Evolutionary conservation across 2,888 invertebrate species (phyloP).

Genomic region (Thalpophila matura): DNA sequence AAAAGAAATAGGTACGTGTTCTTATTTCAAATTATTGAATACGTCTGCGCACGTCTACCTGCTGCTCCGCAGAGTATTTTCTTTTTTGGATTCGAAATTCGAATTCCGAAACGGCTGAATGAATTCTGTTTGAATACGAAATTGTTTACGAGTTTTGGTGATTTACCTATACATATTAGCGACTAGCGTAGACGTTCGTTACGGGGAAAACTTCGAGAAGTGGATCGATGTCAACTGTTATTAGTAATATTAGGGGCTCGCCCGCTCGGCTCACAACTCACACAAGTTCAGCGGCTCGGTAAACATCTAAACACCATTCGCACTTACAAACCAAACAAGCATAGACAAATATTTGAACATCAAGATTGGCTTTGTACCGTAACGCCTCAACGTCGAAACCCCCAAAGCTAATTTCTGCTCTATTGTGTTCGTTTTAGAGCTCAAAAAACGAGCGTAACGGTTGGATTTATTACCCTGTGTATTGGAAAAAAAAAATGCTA

Average conservation of each 20-base stretch:
- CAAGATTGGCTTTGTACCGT: constrained; percentile 81
- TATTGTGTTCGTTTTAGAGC: constrained; percentile 70
- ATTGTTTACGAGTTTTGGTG: constrained; percentile 63
- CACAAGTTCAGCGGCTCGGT: constrained; percentile 86
- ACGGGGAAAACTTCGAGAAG: constrained; percentile 65
- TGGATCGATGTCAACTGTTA: constrained; percentile 83
- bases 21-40: constrained; percentile 90
- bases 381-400: constrained; percentile 71
- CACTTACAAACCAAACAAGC: constrained; percentile 89
- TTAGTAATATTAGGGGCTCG: constrained; percentile 82
- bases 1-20: constrained; percentile 90
- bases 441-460: constrained; percentile 62
- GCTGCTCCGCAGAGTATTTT: constrained; percentile 74
- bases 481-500: constrained; percentile 73
- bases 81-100: constrained; percentile 79
- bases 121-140: constrained; percentile 75
- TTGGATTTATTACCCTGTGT: constrained; percentile 69
- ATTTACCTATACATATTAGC: too few relatives aligned
- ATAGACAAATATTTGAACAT: constrained; percentile 88
- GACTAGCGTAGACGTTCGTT: constrained; percentile 59
- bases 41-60: constrained; percentile 90
- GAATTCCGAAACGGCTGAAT: constrained; percentile 80
- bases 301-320: constrained; percentile 90
- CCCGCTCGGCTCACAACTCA: constrained; percentile 73
- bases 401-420: constrained; percentile 75